A percentile compares a stretch with the other conserved stretches of the same genome.
These are phyloP conservation scores for Eristalinus sepulchralis DNA, from an alignment of 2,888 invertebrate genomes.

Conservation along the genomic window DNA sequence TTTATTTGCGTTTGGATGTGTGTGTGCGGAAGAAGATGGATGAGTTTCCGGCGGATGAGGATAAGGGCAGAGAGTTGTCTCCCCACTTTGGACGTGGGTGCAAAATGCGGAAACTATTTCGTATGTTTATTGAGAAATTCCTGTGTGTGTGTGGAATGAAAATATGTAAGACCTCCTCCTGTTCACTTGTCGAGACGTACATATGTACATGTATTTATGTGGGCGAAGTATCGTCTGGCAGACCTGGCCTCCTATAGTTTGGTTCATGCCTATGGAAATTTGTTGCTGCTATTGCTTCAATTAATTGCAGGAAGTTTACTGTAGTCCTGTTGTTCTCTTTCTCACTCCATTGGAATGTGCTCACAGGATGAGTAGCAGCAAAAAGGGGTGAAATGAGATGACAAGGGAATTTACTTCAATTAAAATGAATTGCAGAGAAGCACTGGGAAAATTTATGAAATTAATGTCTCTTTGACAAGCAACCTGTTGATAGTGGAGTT, in stretches of 20 bases:
- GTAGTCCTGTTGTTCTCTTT: conserved; percentile 26
- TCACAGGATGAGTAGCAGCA: conserved; percentile 20
- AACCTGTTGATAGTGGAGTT: conserved; percentile 62
- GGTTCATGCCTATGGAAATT: conserved; percentile 61
- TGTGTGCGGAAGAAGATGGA: conserved; percentile 64
- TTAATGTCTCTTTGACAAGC: conserved; percentile 65
- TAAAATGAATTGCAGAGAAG: conserved; percentile 62
- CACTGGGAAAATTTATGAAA: conserved; percentile 49
- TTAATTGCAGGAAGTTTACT: conserved; percentile 69
- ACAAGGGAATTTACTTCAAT: conserved; percentile 69
- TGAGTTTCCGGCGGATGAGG: conserved; percentile 69
- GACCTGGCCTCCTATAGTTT: neutral
- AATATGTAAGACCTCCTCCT: conserved; percentile 49
- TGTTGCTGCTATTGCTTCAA: conserved; percentile 69
- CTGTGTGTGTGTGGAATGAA: conserved; percentile 73
- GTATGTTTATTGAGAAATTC: conserved; percentile 81
- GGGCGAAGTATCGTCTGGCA: conserved; percentile 34
- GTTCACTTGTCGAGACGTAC: neutral
- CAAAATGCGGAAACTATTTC: conserved; percentile 73
- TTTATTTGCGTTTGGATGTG: conserved; percentile 28
- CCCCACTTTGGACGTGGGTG: conserved; percentile 65
- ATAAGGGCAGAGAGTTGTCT: conserved; percentile 56
- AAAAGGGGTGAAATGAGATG: conserved; percentile 61
- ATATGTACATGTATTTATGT: neutral
- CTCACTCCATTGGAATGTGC: conserved; percentile 5